Evolutionary conservation across 2,888 invertebrate species (phyloP).

Genomic region (Pollenia labialis): DNA sequence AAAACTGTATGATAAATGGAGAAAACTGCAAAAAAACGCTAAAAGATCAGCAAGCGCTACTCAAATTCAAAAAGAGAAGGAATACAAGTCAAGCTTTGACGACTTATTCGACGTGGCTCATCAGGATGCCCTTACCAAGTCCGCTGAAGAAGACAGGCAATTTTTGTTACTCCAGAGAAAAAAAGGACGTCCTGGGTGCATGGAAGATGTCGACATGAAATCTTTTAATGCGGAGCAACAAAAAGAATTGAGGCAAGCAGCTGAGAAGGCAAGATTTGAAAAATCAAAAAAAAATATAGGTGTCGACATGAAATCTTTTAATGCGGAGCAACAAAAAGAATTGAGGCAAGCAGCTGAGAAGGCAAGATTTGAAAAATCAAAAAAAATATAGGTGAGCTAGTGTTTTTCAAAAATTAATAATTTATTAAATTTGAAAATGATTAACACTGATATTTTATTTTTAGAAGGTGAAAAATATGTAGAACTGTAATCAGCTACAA

Average conservation of each 20-base stretch:
- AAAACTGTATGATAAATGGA: slow-evolving; percentile 21
- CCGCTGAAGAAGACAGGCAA: slow-evolving; percentile 22
- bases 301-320: slow-evolving; percentile 12
- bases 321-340: slow-evolving; percentile 11
- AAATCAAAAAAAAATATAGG: slow-evolving; percentile 9
- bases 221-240: slow-evolving; percentile 4
- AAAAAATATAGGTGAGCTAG: slow-evolving; percentile 6
- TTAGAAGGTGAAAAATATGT: too few relatives aligned
- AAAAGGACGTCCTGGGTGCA: neutral
- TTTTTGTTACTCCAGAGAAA: slow-evolving; percentile 17
- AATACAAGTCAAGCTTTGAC: neutral
- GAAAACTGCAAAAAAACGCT: neutral
- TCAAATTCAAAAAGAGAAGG: slow-evolving; percentile 7
- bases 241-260: slow-evolving; percentile 13
- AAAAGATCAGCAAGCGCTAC: neutral
- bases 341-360: slow-evolving; percentile 12
- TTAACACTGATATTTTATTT: too few relatives aligned
- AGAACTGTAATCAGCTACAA: too few relatives aligned
- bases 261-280: slow-evolving; percentile 23
- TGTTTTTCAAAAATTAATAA: slow-evolving; percentile 3
- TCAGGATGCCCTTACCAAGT: slow-evolving; percentile 7
- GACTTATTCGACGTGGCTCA: too few relatives aligned
- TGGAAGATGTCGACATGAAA: slow-evolving; percentile 12
- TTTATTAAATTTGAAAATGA: neutral
- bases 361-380: slow-evolving; percentile 26